Base-by-base conservation (phyloP, 2,113 vertebrate genomes). In the Sarotherodon lohbergeri region DNA sequence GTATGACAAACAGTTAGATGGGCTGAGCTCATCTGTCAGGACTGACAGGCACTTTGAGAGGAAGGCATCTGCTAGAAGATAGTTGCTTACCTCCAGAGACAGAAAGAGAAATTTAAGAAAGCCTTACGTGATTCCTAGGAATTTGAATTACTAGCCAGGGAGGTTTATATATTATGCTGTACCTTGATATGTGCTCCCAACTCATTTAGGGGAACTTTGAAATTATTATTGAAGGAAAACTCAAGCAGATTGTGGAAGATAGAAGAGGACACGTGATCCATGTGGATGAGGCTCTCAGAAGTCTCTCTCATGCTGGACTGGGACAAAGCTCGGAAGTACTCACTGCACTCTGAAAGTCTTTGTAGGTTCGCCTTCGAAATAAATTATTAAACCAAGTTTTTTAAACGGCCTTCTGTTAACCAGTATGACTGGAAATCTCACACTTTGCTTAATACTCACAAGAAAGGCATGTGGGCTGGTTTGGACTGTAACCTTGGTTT, bases 251-350 rank as follows among this genome's bases (percentile, higher is more conserved):
- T 94, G 84, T 81, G 86, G 84, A 97, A 97, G 50, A 95, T 34
- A 0, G 73, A 90, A 4, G 95, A 96, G 2, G 97, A 91, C 16
- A 97, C 89, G 3, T 96, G 94, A 7, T 94, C 93, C 81, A 97
- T 91, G 10, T 90, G 76, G 83, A 97, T 90, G 36, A 93, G 81
- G 10, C 88, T 86, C 54, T 96, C 96, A 2, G 86, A 84, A 2
- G 91, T 95, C 91, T 97, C 97, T 86, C 90, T 96, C 97, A 97
- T 97, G 22, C 84, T 91, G 56, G 96, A 97, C 41, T 92, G 94
- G n/a, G 94, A 96, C 86, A 97, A 90, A 32, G 95, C 97, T 59
- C 89, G 79, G 86, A 97, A 97, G 78, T 97, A 97, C 27, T 95
- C 95, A 2, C 96, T 97, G 86, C 88, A 95, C 43, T 93, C 88